These are phyloP conservation scores for Bicyclus anynana DNA, from an alignment of 1,140 invertebrate species.

Conservation along the genomic window DNA sequence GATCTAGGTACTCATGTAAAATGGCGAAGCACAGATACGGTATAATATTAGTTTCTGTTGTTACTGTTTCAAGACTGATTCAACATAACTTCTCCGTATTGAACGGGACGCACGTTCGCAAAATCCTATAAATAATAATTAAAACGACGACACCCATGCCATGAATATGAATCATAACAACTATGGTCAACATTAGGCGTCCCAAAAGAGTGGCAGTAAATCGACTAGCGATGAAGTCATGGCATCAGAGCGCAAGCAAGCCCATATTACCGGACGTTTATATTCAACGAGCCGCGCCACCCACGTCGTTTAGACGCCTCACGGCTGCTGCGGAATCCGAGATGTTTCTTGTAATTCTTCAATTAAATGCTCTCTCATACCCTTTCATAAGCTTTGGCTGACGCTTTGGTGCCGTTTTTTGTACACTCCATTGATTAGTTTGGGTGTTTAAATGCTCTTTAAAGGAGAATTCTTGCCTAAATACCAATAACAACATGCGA, in stretches of 20 bases:
- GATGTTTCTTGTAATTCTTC: conserved; percentile 18
- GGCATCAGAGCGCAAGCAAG: conserved; percentile 30
- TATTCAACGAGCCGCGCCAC: conserved; percentile 47
- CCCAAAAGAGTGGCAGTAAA: conserved; percentile 5
- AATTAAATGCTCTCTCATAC: background rate
- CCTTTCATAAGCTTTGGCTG: background rate
- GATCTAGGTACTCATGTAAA: too few relatives aligned
- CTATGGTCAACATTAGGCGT: conserved; percentile 1
- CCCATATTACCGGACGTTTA: conserved; percentile 48
- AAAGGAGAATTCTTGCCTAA: too few relatives aligned
- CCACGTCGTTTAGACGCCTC: conserved; percentile 43
- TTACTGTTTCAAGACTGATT: too few relatives aligned
- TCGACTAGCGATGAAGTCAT: conserved; percentile 18
- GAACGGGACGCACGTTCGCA: too few relatives aligned
- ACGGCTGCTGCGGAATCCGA: conserved; percentile 40
- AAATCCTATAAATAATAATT: background rate
- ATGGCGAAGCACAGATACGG: too few relatives aligned
- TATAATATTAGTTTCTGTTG: too few relatives aligned
- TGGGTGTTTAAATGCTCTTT: too few relatives aligned
- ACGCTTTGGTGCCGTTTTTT: background rate
- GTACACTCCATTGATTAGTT: background rate
- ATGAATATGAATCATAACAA: conserved; percentile 11
- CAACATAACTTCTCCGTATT: too few relatives aligned
- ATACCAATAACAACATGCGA: too few relatives aligned
- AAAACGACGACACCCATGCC: background rate